Conservation (phyloP, 2,797 vertebrate genomes). For the Myotis myotis region DNA sequence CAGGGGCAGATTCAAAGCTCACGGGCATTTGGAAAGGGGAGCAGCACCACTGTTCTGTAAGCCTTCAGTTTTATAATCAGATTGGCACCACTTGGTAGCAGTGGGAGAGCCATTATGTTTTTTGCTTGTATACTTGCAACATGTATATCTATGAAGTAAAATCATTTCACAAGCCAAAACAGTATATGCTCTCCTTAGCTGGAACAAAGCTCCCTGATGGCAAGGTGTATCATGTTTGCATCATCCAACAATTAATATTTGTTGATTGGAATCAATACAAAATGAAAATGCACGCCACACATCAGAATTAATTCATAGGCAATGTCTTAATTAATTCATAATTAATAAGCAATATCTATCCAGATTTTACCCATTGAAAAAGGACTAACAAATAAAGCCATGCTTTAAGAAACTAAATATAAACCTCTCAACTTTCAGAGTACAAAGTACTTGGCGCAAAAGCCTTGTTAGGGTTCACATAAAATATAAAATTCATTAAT, state of each 20-base stretch:
- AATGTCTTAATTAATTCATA: neutral
- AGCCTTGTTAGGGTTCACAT: neutral
- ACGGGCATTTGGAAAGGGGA: neutral
- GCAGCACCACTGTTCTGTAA: neutral
- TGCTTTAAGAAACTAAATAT: neutral
- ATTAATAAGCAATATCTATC: neutral
- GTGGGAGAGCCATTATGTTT: neutral
- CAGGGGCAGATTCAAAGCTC: neutral
- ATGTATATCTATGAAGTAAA: neutral
- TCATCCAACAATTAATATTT: neutral
- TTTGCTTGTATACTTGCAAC: neutral
- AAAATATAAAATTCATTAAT: constrained; percentile 39
- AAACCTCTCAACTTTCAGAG: neutral
- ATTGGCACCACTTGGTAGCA: neutral
- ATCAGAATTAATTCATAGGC: neutral
- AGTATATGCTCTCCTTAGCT: neutral
- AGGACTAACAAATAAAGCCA: neutral
- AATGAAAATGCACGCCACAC: neutral
- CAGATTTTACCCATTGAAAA: neutral
- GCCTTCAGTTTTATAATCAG: neutral
- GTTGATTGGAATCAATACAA: neutral
- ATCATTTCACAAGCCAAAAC: neutral
- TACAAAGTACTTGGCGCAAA: neutral
- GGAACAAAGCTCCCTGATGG: neutral
- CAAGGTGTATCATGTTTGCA: neutral